A percentile compares a stretch with the other conserved stretches of the same genome.
These are phyloP conservation scores for Cydia fagiglandana DNA, from an alignment of 1,140 invertebrate species.

Conservation along the genomic window DNA sequence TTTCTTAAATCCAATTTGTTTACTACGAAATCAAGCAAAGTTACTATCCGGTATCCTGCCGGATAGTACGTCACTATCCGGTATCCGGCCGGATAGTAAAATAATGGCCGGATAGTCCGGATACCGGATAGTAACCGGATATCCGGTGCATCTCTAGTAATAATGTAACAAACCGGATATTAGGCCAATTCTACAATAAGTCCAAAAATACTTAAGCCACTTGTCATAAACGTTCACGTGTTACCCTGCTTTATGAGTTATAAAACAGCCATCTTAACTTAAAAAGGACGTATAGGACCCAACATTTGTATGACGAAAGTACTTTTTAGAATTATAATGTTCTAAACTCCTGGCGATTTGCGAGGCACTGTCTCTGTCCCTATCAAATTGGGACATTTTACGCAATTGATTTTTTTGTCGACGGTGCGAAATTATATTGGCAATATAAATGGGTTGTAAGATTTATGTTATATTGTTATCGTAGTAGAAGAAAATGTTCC, in stretches of 20 bases:
- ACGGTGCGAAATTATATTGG: neutral
- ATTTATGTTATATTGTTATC: neutral
- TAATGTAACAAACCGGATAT: neutral
- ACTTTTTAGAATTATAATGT: neutral
- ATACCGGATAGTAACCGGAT: no score
- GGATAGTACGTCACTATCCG: no score
- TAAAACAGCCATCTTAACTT: neutral
- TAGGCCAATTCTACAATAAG: neutral
- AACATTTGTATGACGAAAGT: neutral
- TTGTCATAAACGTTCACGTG: slow-evolving; percentile 12
- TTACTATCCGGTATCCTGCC: no score
- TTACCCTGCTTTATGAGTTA: slow-evolving; percentile 1
- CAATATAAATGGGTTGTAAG: neutral
- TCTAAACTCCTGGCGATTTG: neutral
- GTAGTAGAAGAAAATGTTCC: neutral
- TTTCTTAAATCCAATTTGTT: no score
- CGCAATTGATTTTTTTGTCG: slow-evolving; percentile 11
- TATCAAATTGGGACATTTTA: slow-evolving; percentile 2
- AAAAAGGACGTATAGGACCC: neutral
- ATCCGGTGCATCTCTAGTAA: no score
- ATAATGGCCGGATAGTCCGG: no score
- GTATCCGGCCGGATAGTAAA: no score
- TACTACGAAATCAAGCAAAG: no score
- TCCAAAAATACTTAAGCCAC: neutral
- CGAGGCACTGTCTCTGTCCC: neutral